Conservation (phyloP, 2,797 vertebrate genomes). For the Uromys caudimaculatus region DNA sequence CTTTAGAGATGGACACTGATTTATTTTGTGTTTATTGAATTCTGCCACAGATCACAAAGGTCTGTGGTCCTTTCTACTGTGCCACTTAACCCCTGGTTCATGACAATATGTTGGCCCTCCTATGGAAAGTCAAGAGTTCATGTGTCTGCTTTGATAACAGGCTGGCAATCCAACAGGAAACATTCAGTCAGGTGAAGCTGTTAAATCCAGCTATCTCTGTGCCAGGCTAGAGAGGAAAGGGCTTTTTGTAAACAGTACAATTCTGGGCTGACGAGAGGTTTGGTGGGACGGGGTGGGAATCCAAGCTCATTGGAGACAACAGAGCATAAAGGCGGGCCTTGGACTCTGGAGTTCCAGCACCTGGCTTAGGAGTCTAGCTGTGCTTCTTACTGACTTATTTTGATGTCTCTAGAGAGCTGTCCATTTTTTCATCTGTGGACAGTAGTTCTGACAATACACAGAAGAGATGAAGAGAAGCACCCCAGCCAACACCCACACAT, state of each 20-base stretch:
- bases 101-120: background rate
- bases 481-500: background rate
- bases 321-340: background rate
- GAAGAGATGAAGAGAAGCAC: background rate
- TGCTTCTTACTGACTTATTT: constrained; percentile 18
- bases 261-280: background rate
- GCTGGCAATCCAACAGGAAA: background rate
- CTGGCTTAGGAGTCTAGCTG: background rate
- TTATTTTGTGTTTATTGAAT: constrained; percentile 13
- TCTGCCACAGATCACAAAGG: background rate
- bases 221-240: background rate
- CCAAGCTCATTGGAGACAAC: background rate
- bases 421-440: background rate
- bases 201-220: constrained; percentile 28
- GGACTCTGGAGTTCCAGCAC: background rate
- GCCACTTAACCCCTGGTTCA: background rate
- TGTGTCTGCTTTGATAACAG: background rate
- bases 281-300: background rate
- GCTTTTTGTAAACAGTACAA: constrained; percentile 18
- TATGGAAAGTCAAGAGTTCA: background rate
- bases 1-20: background rate
- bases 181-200: background rate
- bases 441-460: background rate
- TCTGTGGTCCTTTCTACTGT: background rate
- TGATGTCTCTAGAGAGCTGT: background rate